phyloP scores from a whole-genome alignment of 2,797 vertebrate species.

The Chloroceryle inda region DNA sequence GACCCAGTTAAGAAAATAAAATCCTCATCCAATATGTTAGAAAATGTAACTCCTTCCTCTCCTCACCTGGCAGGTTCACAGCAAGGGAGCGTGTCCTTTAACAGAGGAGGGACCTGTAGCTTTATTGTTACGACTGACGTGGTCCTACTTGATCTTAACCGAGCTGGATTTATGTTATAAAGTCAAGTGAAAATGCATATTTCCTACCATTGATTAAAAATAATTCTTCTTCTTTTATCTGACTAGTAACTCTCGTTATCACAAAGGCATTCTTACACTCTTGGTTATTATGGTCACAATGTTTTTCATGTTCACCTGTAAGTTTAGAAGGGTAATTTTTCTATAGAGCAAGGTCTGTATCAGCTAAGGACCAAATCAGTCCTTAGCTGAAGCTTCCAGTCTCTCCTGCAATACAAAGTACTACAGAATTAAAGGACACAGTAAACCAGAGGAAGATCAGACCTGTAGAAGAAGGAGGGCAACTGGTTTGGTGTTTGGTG shows the following conservation, averaged over 20 bases:
- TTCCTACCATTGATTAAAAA: background rate
- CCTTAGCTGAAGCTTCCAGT: background rate
- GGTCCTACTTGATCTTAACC: background rate
- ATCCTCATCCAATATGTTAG: background rate
- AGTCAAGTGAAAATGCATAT: background rate
- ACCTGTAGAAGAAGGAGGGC: background rate
- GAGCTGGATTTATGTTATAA: background rate
- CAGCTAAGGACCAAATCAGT: background rate
- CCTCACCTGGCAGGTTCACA: background rate
- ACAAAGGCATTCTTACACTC: background rate
- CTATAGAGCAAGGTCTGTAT: background rate
- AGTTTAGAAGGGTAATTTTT: background rate
- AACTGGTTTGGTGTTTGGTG: too few relatives aligned
- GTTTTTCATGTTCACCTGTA: background rate
- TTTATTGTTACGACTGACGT: accelerated
- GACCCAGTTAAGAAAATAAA: background rate
- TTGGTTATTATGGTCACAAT: accelerated
- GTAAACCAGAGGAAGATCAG: background rate
- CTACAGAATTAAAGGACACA: background rate
- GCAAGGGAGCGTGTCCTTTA: background rate
- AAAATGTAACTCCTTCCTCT: background rate
- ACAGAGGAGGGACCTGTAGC: background rate
- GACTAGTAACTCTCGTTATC: background rate
- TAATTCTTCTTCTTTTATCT: background rate
- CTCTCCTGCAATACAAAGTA: background rate